A percentile compares a stretch with the other conserved stretches of the same genome.
Evolutionary conservation across 1,140 invertebrate species (phyloP).

Genomic region (Drosophila bifasciata): DNA sequence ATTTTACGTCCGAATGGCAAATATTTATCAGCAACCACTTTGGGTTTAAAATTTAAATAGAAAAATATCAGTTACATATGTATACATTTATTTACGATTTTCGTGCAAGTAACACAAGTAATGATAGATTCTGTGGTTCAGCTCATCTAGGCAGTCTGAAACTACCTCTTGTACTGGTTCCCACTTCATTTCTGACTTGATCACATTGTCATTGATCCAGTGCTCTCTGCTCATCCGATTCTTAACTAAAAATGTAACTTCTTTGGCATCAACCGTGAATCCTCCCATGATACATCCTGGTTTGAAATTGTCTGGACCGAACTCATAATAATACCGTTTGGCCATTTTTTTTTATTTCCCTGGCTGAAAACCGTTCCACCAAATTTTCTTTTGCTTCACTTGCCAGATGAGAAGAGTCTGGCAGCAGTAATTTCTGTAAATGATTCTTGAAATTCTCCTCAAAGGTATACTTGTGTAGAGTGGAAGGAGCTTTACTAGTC

Average conservation of each 20-base stretch:
- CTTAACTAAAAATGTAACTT: not conserved
- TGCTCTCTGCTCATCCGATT: conserved; percentile 9
- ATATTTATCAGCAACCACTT: not conserved
- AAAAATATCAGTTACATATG: too few species aligned
- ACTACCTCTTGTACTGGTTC: conserved; percentile 8
- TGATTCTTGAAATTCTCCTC: conserved; percentile 9
- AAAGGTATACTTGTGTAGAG: not conserved
- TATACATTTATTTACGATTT: too few species aligned
- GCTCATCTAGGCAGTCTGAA: conserved; percentile 2
- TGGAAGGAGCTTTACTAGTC: not conserved
- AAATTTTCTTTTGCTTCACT: not conserved
- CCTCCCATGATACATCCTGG: not conserved
- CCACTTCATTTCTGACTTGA: conserved; percentile 8
- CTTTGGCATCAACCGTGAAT: not conserved
- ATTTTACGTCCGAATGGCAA: conserved; percentile 15
- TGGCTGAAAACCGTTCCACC: conserved; percentile 1
- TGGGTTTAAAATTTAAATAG: not conserved
- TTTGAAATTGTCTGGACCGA: not conserved
- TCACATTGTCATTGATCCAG: conserved; percentile 23
- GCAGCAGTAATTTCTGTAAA: conserved; percentile 14
- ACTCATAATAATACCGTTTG: conserved; percentile 30
- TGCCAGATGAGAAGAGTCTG: not conserved
- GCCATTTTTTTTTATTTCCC: conserved; percentile 6
- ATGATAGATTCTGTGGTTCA: conserved; percentile 15
- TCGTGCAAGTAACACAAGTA: not conserved